These are phyloP conservation scores for Craniophora ligustri DNA, from an alignment of 2,888 invertebrate species.

Conservation along the genomic window DNA sequence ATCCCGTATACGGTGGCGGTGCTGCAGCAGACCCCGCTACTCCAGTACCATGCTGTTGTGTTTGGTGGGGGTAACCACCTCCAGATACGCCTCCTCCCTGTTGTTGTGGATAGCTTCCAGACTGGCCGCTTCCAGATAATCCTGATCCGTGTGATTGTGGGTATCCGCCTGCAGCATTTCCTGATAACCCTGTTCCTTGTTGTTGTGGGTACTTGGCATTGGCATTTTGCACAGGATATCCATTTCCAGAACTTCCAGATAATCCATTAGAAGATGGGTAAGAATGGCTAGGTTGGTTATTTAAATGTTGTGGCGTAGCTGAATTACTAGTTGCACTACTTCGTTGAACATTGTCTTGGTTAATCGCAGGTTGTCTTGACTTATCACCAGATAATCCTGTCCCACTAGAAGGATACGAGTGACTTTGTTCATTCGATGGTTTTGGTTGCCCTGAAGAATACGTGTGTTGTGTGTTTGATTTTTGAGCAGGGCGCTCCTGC, in stretches of 20 bases:
- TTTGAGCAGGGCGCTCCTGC: constrained; percentile 77
- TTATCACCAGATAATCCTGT: constrained; percentile 76
- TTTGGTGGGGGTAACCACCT: constrained; percentile 42
- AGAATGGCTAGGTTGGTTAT: constrained; percentile 66
- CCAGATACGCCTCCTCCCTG: constrained; percentile 61
- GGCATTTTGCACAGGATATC: constrained; percentile 60
- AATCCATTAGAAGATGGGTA: constrained; percentile 78
- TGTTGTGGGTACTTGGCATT: constrained; percentile 56
- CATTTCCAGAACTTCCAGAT: constrained; percentile 69
- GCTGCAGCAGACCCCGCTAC: constrained; percentile 62
- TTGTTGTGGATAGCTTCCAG: constrained; percentile 57
- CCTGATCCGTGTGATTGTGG: constrained; percentile 57
- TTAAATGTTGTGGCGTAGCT: constrained; percentile 60
- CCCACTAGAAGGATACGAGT: constrained; percentile 79
- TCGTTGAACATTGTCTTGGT: constrained; percentile 77
- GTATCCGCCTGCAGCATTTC: constrained; percentile 51
- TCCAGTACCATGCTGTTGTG: constrained; percentile 57
- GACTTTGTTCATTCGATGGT: constrained; percentile 64
- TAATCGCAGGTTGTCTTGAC: constrained; percentile 65
- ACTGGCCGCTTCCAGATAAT: constrained; percentile 44
- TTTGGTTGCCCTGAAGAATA: constrained; percentile 68
- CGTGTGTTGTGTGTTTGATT: constrained; percentile 61
- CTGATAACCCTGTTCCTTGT: constrained; percentile 35
- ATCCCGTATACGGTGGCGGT: constrained; percentile 69
- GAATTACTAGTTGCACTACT: constrained; percentile 68